These are phyloP conservation scores for Agrochola lota DNA, from an alignment of 2,888 invertebrate species.

Conservation along the genomic window DNA sequence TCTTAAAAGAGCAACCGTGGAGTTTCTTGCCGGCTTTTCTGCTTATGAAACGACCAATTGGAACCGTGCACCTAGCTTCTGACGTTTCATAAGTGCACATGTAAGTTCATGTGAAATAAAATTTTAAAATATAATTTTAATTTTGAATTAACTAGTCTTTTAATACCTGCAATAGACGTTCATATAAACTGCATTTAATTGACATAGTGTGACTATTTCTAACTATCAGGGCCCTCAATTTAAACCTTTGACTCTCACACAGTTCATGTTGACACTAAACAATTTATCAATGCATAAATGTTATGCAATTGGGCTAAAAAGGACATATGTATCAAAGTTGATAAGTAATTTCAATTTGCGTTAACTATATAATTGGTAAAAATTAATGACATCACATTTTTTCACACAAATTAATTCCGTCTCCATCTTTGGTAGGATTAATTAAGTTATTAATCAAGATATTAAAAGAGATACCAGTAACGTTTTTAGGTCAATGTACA, in stretches of 20 bases:
- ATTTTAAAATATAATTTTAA: too few species aligned
- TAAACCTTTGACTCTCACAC: slow-evolving; percentile 3
- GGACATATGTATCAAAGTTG: neutral
- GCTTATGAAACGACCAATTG: too few species aligned
- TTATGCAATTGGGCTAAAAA: slow-evolving; percentile 4
- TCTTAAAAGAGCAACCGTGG: too few species aligned
- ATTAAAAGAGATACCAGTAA: slow-evolving; percentile 47
- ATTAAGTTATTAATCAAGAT: slow-evolving; percentile 32
- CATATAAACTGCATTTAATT: neutral
- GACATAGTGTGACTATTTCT: neutral
- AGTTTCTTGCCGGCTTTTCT: too few species aligned
- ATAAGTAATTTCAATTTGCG: neutral
- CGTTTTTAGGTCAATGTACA: slow-evolving; percentile 59
- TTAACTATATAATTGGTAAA: neutral
- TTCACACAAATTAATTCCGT: neutral
- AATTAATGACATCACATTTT: neutral
- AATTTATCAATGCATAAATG: slow-evolving; percentile 8
- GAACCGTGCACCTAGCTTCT: too few species aligned
- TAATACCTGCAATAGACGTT: neutral
- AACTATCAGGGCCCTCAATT: neutral
- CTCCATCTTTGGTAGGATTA: slow-evolving; percentile 9
- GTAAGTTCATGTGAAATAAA: too few species aligned
- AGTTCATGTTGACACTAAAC: neutral
- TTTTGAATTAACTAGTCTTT: too few species aligned
- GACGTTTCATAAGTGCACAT: too few species aligned